Conservation (phyloP, 1,140 invertebrate genomes). For the Camponotus pennsylvanicus region DNA sequence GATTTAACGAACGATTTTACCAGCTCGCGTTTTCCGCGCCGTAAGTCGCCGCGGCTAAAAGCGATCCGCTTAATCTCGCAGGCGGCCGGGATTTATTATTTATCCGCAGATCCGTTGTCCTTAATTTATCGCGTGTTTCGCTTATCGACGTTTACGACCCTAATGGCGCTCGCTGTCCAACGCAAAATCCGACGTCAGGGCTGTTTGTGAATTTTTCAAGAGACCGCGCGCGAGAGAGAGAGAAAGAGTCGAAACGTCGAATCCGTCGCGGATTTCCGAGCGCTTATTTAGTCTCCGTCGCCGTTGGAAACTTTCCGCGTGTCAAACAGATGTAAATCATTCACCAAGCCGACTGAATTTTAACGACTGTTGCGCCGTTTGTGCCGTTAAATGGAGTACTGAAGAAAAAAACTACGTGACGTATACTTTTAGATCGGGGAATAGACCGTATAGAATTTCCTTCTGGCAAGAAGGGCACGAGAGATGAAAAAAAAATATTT, state of each 20-base stretch:
- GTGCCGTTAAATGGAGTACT: slow-evolving; percentile 6
- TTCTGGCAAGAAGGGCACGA: not conserved
- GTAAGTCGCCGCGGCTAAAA: slow-evolving; percentile 42
- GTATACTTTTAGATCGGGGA: slow-evolving; percentile 31
- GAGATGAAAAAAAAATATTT: not conserved
- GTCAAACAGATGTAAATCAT: slow-evolving; percentile 68
- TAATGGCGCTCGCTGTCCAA: slow-evolving; percentile 40
- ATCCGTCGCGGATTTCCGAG: slow-evolving; percentile 56
- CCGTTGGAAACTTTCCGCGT: slow-evolving; percentile 63
- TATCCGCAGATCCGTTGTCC: slow-evolving; percentile 51
- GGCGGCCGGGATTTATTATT: slow-evolving; percentile 46
- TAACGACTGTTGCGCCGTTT: slow-evolving; percentile 43
- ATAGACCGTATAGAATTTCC: not conserved
- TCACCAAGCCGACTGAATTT: slow-evolving; percentile 56
- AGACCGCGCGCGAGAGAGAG: not conserved
- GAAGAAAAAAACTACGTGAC: slow-evolving; percentile 1
- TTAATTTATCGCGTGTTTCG: slow-evolving; percentile 54
- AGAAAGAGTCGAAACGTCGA: slow-evolving; percentile 19
- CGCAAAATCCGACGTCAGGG: slow-evolving; percentile 33
- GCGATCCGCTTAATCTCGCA: slow-evolving; percentile 22
- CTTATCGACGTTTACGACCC: slow-evolving; percentile 58
- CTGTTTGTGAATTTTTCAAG: slow-evolving; percentile 57
- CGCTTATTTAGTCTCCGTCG: slow-evolving; percentile 58
- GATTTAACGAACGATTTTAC: slow-evolving; percentile 7
- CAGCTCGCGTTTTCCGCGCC: slow-evolving; percentile 36